These are phyloP conservation scores for Elysia crispata DNA, from an alignment of 2,888 invertebrate species.

Conservation along the genomic window DNA sequence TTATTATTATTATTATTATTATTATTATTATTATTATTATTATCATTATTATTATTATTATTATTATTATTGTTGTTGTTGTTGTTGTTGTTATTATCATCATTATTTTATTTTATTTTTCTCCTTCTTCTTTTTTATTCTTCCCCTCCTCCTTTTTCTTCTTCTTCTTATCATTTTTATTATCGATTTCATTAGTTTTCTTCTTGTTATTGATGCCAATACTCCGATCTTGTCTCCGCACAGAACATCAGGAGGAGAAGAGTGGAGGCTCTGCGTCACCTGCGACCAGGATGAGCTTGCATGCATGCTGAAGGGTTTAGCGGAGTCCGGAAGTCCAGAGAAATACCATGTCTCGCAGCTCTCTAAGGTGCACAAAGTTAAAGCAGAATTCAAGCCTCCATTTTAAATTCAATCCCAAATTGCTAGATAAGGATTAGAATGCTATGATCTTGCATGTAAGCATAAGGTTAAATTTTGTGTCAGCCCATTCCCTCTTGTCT, in stretches of 20 bases:
- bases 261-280: slow-evolving; percentile 23
- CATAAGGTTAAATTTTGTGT: too few species aligned
- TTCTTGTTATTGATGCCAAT: background rate
- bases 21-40: slow-evolving; percentile 20
- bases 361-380: slow-evolving; percentile 19
- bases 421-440: too few species aligned
- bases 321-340: background rate
- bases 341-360: slow-evolving; percentile 36
- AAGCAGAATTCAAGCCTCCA: too few species aligned
- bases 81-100: slow-evolving; percentile 3
- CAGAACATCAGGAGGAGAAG: slow-evolving; percentile 31
- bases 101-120: background rate
- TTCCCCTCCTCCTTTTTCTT: too few species aligned
- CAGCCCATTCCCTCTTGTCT: too few species aligned
- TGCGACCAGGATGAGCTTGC: slow-evolving; percentile 31
- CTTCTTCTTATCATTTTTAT: too few species aligned
- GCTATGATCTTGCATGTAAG: too few species aligned
- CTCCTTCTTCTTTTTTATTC: background rate
- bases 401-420: too few species aligned
- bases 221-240: too few species aligned
- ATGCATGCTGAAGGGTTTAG: slow-evolving; percentile 26
- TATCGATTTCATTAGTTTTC: background rate
- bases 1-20: slow-evolving; percentile 25
- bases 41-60: slow-evolving; percentile 25
- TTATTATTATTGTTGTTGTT: slow-evolving; percentile 19